Conservation (phyloP, 37 sponge, comb jelly and placozoan genomes). For the Petrosia ficiformis region DNA sequence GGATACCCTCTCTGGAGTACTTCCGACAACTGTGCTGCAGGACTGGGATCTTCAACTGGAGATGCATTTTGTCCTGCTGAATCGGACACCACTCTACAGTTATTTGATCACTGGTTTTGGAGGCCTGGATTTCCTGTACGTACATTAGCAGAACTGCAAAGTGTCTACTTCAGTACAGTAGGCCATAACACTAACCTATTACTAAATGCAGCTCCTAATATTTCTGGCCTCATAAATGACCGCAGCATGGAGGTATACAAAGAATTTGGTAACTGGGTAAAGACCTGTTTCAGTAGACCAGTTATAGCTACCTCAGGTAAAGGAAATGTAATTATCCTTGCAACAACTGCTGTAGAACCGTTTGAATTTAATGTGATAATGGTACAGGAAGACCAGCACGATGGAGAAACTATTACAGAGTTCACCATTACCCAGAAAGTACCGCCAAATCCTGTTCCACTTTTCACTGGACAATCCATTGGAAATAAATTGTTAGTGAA, state of each 20-base stretch:
- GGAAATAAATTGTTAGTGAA: too few species aligned
- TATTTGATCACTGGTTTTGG: slow-evolving; percentile 43
- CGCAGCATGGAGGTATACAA: not conserved
- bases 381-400: slow-evolving; percentile 32
- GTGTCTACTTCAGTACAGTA: slow-evolving; percentile 34
- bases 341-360: not conserved
- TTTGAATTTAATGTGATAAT: slow-evolving; percentile 1
- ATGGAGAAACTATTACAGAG: slow-evolving; percentile 22
- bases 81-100: slow-evolving; percentile 50
- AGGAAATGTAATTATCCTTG: not conserved
- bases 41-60: slow-evolving; percentile 29
- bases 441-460: not conserved
- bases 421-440: slow-evolving; percentile 8
- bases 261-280: slow-evolving; percentile 28
- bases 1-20: slow-evolving; percentile 57
- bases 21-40: slow-evolving; percentile 10
- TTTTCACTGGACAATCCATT: slow-evolving; percentile 17
- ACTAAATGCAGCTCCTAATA: slow-evolving; percentile 32
- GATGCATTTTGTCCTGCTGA: slow-evolving; percentile 56
- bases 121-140: slow-evolving; percentile 8
- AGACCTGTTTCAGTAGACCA: slow-evolving; percentile 11
- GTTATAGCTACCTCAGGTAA: slow-evolving; percentile 9
- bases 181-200: slow-evolving; percentile 30
- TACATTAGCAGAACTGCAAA: slow-evolving; percentile 23
- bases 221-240: slow-evolving; percentile 22